Base-by-base conservation (phyloP, 2,888 invertebrate genomes). In the Cataglyphis cursor region DNA sequence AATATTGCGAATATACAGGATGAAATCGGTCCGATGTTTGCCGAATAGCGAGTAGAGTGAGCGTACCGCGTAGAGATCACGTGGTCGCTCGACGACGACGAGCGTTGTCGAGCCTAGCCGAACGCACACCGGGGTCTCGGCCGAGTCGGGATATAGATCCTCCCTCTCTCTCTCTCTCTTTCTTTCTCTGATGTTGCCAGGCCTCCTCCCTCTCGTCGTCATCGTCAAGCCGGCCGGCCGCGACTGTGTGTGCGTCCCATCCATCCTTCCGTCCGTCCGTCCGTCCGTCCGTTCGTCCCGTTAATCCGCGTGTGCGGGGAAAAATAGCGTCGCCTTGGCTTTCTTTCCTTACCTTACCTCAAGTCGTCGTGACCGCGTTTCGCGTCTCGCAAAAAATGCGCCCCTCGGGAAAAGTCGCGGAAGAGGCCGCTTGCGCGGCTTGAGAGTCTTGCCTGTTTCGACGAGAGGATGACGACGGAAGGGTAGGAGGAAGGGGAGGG, bases 281-380 rank as follows among this genome's bases (percentile, higher is more conserved):
- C 31, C 59, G 15, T 28, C 6, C 28, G 57, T 87, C 73, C 70
- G 72, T 76, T 28, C 57, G 75, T 48, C 65, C 3, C 51, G 70
- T 38, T 21, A 38, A 18, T 44, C 24, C 57, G 24, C 73, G 72
- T 86, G 82, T 86, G 82, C 86, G 31, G 76, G 83, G 89, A 90
- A 90, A 90, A 89, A 89, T 89, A 90, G 84, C 87, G 85, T 89
- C 87, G 88, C 90, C 89, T 90, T 90, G 88, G 87, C 91, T 91
- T 86, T 90, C 87, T 90, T 89, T 90, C 54, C 82, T 51, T 51
- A 51, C n/a, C 83, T 83, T 70, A 65, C 48, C 70, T 68, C 82
- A 81, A 78, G 85, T 70, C n/a, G 21, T 80, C 81, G 83, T 87
- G 84, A 83, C 85, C 89, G 90, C 85, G 78, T 86, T 86, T 85